Percentiles rank a stretch among this genome's conserved stretches.
Conservation (phyloP, 2,797 vertebrate species). For the Myotis pilosus region DNA sequence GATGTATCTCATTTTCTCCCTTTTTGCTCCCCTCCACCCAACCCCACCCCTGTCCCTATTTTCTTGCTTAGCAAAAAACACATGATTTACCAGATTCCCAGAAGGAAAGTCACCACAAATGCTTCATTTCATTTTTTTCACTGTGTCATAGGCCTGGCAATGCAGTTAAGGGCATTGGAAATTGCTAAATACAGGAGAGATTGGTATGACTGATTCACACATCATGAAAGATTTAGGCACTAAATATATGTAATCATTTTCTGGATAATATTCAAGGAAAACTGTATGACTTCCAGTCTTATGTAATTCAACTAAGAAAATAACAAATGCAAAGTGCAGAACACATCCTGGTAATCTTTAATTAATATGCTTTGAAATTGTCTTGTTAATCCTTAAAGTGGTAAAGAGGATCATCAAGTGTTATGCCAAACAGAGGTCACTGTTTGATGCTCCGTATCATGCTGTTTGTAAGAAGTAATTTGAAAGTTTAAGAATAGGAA, state of each 20-base stretch:
- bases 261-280: neutral
- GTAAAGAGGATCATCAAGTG: neutral
- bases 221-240: neutral
- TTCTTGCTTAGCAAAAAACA: slow-evolving; percentile 39
- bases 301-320: slow-evolving; percentile 23
- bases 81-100: neutral
- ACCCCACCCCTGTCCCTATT: neutral
- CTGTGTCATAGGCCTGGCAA: neutral
- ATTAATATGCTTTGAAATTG: neutral
- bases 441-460: neutral
- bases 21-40: neutral
- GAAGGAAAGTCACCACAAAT: neutral
- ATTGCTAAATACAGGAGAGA: neutral
- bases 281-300: neutral
- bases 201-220: neutral
- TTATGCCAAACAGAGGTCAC: neutral
- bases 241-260: neutral
- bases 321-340: neutral
- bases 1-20: neutral
- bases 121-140: neutral
- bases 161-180: neutral
- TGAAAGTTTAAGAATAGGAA: neutral
- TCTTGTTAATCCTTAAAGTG: neutral
- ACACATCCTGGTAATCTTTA: neutral
- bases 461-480: neutral